phyloP scores from a whole-genome alignment of 2,113 vertebrate genomes.

The Halichoeres trimaculatus region DNA sequence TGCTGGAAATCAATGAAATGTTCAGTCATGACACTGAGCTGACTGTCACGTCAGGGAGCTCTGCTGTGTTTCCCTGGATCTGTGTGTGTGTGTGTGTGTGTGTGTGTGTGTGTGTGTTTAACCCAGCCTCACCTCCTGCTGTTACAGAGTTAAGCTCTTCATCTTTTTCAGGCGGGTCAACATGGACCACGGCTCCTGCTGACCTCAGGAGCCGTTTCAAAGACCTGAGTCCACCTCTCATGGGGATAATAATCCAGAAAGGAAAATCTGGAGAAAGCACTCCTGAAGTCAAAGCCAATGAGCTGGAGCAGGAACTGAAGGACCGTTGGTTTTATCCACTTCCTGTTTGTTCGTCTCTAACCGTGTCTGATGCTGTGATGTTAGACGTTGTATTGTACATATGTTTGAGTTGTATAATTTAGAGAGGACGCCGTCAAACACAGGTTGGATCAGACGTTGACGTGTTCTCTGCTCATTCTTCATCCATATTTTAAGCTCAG shows the following conservation, averaged over 20 bases:
- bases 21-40: neutral
- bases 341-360: neutral
- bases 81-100: neutral
- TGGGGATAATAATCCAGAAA: too few relatives aligned
- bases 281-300: too few relatives aligned
- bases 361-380: neutral
- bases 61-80: neutral
- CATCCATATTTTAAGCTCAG: slow-evolving; percentile 16
- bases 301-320: too few relatives aligned
- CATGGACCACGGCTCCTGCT: slow-evolving; percentile 12
- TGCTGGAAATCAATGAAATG: neutral
- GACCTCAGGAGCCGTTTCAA: slow-evolving; percentile 12
- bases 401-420: slow-evolving; percentile 27
- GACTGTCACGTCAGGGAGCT: neutral
- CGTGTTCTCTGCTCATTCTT: neutral
- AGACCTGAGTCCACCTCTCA: too few relatives aligned
- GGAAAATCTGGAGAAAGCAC: too few relatives aligned
- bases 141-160: slow-evolving; percentile 15
- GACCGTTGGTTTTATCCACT: neutral
- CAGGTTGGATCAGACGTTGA: neutral
- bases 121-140: slow-evolving; percentile 9
- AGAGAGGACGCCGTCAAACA: slow-evolving; percentile 5
- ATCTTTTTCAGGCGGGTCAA: slow-evolving; percentile 43
- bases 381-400: neutral
- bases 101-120: slow-evolving; percentile 5